A percentile compares a stretch with the other conserved stretches of the same genome.
Evolutionary conservation across 2,113 vertebrate genomes (phyloP).

Genomic region (Lophius piscatorius): DNA sequence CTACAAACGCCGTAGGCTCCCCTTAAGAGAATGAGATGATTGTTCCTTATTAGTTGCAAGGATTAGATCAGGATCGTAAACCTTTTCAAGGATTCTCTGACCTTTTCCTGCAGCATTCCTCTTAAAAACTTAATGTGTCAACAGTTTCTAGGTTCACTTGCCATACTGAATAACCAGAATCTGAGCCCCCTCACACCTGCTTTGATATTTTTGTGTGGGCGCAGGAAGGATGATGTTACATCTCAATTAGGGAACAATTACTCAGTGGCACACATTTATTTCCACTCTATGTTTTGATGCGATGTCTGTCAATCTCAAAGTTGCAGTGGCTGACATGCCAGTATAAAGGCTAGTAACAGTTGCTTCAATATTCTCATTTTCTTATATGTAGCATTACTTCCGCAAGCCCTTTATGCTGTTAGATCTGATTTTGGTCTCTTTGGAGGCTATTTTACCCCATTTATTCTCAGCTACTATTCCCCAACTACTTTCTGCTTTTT

Average conservation of each 20-base stretch:
- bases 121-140: conserved; percentile 13
- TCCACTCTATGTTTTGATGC: conserved; percentile 1
- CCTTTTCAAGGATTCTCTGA: conserved; percentile 45
- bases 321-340: neutral
- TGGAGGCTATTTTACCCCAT: no score
- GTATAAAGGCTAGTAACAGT: no score
- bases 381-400: no score
- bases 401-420: no score
- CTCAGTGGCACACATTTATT: conserved; percentile 21
- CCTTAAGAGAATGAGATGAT: conserved; percentile 44
- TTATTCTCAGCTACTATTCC: no score
- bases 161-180: neutral
- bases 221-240: conserved; percentile 12
- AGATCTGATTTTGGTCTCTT: no score
- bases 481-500: no score
- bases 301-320: neutral
- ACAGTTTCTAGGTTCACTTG: conserved; percentile 28
- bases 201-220: conserved; percentile 25
- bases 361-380: no score
- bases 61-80: conserved; percentile 47
- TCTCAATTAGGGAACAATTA: conserved; percentile 25
- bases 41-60: conserved; percentile 40
- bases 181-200: conserved; percentile 25
- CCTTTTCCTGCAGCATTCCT: conserved; percentile 17
- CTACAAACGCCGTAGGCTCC: neutral